Base-by-base conservation (phyloP, 2,888 invertebrate species). In the Rhaphigaster nebulosa region DNA sequence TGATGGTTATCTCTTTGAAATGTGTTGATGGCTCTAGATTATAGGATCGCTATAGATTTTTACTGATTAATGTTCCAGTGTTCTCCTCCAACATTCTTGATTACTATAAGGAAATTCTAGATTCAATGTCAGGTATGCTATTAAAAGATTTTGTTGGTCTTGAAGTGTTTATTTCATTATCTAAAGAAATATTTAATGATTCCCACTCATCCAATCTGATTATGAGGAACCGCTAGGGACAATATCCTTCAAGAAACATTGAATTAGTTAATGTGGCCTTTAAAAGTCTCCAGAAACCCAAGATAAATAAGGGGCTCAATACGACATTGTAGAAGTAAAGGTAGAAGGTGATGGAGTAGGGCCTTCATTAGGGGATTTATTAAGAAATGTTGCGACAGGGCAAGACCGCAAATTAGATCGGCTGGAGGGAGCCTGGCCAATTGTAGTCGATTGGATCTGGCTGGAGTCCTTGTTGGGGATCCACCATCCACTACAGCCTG, bases 371-470 rank as follows among this genome's bases (percentile, higher is more conserved):
- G 38, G n/a, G 45, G 84, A 84, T 84, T 84, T 84, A 84, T 84
- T 84, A 84, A 84, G 84, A 84, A 84, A 45, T 84, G 84, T 84
- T 84, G 84, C 45, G 84, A 84, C 84, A 84, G 84, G 41, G n/a
- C n/a, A 45, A 45, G 84, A 84, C 84, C 84, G 84, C 84, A 84
- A 84, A 84, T 84, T 84, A 84, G 84, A 84, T 84, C 70, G 34
- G 70, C 20, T 38, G 70, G 70, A 76, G 70, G 70, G 84, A 45
- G 84, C 45, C n/a, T 84, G 84, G 84, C 45, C 84, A 84, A 84
- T 84, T 84, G 84, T 50, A 84, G 84, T 50, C 84, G 84, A 84
- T 84, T 84, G 84, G 84, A 84, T 84, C 84, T 84, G 45, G 45
- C 45, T n/a, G 1, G 34, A 8, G 70, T 38, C 70, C 70, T 76